A percentile compares a stretch with the other conserved stretches of the same genome.
Evolutionary conservation across 2,888 invertebrate species (phyloP).

Genomic region (Callosobruchus maculatus): DNA sequence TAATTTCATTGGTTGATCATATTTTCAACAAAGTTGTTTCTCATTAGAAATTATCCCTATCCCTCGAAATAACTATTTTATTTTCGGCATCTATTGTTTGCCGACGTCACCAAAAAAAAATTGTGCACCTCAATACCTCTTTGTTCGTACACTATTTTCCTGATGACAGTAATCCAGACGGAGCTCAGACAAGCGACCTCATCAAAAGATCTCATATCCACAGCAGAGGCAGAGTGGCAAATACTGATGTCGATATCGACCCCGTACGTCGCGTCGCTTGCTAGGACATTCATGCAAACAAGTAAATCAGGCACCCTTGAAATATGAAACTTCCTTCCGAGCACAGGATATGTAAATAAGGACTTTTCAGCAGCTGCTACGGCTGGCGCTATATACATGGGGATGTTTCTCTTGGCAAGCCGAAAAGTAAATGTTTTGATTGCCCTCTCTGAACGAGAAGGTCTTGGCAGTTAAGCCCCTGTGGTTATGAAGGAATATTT

Average conservation of each 20-base stretch:
- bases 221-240: background rate
- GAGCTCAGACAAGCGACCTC: background rate
- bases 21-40: no score
- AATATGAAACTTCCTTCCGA: background rate
- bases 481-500: background rate
- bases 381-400: background rate
- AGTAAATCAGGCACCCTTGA: background rate
- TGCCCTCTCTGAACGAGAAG: background rate
- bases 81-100: no score
- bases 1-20: no score
- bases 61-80: no score
- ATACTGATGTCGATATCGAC: background rate
- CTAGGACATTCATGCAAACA: background rate
- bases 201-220: background rate
- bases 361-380: background rate
- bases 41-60: no score
- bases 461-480: background rate
- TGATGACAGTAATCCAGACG: background rate
- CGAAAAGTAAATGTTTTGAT: background rate
- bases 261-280: background rate
- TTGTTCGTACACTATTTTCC: no score
- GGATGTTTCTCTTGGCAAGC: background rate
- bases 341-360: background rate
- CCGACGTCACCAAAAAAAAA: no score
- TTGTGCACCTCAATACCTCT: no score